These are phyloP conservation scores for Proctacanthus coquilletti DNA, from an alignment of 1,140 invertebrate genomes.

Conservation along the genomic window DNA sequence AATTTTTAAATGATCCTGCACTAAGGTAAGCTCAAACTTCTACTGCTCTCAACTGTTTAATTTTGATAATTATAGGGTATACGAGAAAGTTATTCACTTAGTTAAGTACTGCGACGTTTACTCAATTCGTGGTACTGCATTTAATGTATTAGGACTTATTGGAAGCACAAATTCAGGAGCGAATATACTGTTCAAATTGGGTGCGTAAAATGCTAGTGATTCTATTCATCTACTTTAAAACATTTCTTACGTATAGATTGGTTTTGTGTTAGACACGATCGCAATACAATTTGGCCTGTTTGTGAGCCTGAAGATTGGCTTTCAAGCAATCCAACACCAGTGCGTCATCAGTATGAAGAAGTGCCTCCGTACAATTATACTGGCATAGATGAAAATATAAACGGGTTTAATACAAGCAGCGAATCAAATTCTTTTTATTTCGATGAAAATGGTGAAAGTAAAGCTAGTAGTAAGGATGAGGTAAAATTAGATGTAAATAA, in stretches of 20 bases:
- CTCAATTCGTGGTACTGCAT: constrained; percentile 74
- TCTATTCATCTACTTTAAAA: neutral
- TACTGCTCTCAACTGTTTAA: neutral
- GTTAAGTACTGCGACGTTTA: constrained; percentile 67
- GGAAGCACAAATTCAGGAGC: constrained; percentile 68
- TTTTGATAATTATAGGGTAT: constrained; percentile 14
- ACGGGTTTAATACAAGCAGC: constrained; percentile 19
- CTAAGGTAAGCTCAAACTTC: constrained; percentile 12
- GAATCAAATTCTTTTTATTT: constrained; percentile 17
- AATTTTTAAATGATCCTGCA: constrained; percentile 43
- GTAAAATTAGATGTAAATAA: constrained; percentile 9
- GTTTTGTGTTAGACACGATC: constrained; percentile 64
- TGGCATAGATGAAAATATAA: constrained; percentile 23
- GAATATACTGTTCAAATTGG: constrained; percentile 51
- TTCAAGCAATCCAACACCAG: constrained; percentile 26
- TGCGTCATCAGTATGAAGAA: constrained; percentile 25
- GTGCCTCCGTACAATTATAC: constrained; percentile 22
- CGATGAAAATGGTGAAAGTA: constrained; percentile 7
- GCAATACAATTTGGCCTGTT: constrained; percentile 72
- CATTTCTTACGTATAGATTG: constrained; percentile 40
- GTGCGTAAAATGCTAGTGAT: constrained; percentile 26
- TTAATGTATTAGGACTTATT: constrained; percentile 72
- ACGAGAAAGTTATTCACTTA: constrained; percentile 34
- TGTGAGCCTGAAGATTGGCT: constrained; percentile 48
- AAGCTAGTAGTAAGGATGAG: constrained; percentile 13